Conservation (phyloP, 2,797 vertebrate genomes). For the Oreortyx pictus region DNA sequence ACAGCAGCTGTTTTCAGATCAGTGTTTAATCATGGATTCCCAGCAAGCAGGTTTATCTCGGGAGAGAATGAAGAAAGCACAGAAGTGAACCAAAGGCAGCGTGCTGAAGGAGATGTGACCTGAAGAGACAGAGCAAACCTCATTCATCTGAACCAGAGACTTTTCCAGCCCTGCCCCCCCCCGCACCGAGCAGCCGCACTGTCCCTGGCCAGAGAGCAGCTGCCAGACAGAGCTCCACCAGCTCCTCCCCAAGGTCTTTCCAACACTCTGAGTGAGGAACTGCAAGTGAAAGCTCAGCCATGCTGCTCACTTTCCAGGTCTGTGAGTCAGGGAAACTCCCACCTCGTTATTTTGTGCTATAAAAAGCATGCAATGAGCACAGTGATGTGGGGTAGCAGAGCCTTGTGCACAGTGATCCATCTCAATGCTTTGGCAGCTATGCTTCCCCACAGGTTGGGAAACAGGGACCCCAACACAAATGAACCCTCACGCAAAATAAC, state of each 20-base stretch:
- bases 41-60: not conserved
- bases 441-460: not conserved
- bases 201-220: not conserved
- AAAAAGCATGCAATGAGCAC: not conserved
- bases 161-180: not conserved
- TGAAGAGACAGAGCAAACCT: not conserved
- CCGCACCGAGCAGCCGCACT: fast-evolving
- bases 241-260: constrained; percentile 4
- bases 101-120: not conserved
- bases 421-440: not conserved
- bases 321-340: constrained; percentile 45
- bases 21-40: not conserved
- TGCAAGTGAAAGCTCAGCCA: constrained; percentile 49
- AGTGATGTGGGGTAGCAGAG: not conserved
- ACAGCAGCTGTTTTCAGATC: not conserved
- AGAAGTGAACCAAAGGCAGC: not conserved
- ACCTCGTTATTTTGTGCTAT: not conserved
- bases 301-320: not conserved
- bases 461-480: not conserved
- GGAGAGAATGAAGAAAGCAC: not conserved
- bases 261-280: constrained; percentile 2
- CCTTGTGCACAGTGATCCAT: not conserved
- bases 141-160: not conserved
- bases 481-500: not conserved
- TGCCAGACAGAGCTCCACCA: not conserved